Base-by-base conservation (phyloP, 2,888 invertebrate species). In the Liopterus haemorrhoidalis region DNA sequence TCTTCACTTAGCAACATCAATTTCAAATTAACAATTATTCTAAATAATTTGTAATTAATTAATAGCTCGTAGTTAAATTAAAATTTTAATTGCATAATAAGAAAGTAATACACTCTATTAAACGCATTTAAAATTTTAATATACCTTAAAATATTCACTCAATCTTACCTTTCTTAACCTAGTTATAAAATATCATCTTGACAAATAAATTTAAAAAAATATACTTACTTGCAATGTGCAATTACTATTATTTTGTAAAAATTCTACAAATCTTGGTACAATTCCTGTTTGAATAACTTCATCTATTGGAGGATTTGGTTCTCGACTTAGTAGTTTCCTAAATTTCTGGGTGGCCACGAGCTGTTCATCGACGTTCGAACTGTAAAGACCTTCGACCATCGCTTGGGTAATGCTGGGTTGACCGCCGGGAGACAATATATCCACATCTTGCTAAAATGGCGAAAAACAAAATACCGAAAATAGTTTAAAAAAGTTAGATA, bases 301-400 rank as follows among this genome's bases (percentile, higher is more conserved):
- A 69, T 95, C 92, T 57, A 96, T 96, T 2, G 95, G 96, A 41
- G 96, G 96, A 74, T 94, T 92, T 3, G 95, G 94, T 70, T 96
- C 95, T 66, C 86, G 79, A 54, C 94, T 94, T 41, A 96, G 71
- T 38, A 96, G 74, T 71, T 94, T 95, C 47, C 96, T 77, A 70
- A 95, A 93, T 64, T 87, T 90, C 65, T 94, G 93, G 48, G 92
- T 92, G 4, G 93, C 91, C 59, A 75, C 71, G 51, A 94, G 75
- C 66, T 93, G 92, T 57, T 85, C 82, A 55, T 84, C 81, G 45
- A 82, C 77, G 63, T 82, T 76, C 30, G 75, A 72, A 60, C 86
- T 84, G 64, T 86, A 85, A 16, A 96, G 71, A 52, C 85, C 85
- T 51, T 84, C 76, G 38, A 95, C 81, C 89, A 96, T 92, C 49